Evolutionary conservation across 2,888 invertebrate species (phyloP).

Genomic region (Limnephilus lunatus): DNA sequence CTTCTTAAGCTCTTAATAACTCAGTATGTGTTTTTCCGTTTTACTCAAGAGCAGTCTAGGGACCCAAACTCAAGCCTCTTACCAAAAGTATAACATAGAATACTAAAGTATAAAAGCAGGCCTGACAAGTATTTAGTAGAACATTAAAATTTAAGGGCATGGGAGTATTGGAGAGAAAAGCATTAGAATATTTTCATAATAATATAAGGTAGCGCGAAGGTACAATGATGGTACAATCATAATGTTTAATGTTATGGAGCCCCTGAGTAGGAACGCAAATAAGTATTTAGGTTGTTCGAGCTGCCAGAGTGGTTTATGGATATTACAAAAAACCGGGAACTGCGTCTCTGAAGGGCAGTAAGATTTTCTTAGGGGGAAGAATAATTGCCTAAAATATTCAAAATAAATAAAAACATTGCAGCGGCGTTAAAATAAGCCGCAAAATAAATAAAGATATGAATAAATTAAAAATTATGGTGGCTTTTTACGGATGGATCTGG

Average conservation of each 20-base stretch:
- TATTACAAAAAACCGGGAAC: not conserved
- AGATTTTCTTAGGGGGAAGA: not conserved
- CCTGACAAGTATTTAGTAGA: not conserved
- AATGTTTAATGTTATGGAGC: not conserved
- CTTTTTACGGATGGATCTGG: not conserved
- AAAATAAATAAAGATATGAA: not conserved
- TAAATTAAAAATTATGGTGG: not conserved
- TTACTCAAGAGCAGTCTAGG: not conserved
- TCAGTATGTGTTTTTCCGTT: not conserved
- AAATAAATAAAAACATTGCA: not conserved
- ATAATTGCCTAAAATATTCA: not conserved
- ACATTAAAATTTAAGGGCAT: not conserved
- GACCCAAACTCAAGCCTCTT: not conserved
- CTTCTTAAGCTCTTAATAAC: not conserved
- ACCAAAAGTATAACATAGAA: not conserved
- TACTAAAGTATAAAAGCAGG: not conserved
- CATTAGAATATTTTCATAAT: not conserved
- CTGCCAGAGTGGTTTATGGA: not conserved
- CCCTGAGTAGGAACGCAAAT: not conserved
- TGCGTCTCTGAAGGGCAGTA: not conserved
- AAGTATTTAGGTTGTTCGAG: not conserved
- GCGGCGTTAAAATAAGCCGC: not conserved
- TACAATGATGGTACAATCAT: not conserved
- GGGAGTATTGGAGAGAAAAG: not conserved
- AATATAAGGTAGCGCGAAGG: not conserved